phyloP scores from a whole-genome alignment of 2,888 invertebrate genomes.

The Luperina nickerlii region DNA sequence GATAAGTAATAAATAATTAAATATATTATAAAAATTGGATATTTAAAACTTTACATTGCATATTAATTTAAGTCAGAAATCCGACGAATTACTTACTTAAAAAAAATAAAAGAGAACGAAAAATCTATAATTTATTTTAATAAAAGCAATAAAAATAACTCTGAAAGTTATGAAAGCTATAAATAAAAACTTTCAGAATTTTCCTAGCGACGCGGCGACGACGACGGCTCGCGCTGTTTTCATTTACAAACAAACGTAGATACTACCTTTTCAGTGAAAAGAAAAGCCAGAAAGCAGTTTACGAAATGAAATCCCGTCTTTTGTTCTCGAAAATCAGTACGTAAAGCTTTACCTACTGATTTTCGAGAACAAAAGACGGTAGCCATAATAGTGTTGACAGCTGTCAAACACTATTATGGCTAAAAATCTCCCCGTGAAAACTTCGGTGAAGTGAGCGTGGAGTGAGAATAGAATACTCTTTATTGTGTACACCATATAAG shows the following conservation, averaged over 20 bases:
- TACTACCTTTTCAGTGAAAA: neutral
- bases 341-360: no score
- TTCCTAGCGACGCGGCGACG: constrained; percentile 3
- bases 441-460: no score
- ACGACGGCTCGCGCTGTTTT: constrained; percentile 11
- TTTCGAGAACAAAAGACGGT: no score
- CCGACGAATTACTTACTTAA: neutral
- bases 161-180: constrained; percentile 46
- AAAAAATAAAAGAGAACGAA: neutral
- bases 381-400: no score
- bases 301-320: neutral
- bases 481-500: no score
- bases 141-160: constrained; percentile 53
- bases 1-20: constrained; percentile 34
- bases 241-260: constrained; percentile 24
- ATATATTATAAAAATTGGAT: neutral
- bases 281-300: neutral
- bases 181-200: constrained; percentile 51
- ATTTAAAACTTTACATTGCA: neutral
- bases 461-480: no score
- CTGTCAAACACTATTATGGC: no score
- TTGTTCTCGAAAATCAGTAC: neutral
- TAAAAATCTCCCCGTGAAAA: no score
- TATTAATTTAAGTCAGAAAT: neutral
- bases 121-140: constrained; percentile 37